Percentiles rank a stretch among this genome's conserved stretches.
phyloP scores from a whole-genome alignment of 2,113 vertebrate genomes.

The Stegostoma tigrinum region DNA sequence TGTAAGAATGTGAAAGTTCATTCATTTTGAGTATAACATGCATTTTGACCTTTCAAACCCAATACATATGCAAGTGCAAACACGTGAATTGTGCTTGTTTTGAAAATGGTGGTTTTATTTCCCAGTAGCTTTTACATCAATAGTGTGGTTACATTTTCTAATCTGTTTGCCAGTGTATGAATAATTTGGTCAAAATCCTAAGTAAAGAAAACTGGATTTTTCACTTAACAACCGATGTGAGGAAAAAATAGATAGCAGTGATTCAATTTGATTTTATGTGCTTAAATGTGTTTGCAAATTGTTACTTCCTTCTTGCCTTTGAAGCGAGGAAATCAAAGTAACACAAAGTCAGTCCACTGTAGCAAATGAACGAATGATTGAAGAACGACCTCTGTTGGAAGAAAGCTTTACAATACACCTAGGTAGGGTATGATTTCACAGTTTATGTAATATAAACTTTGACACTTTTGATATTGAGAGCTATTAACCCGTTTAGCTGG shows the following conservation, averaged over 20 bases:
- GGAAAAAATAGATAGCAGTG: not conserved
- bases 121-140: too few relatives aligned
- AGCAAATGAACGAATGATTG: constrained; percentile 70
- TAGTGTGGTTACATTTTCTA: not conserved
- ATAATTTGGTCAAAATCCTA: not conserved
- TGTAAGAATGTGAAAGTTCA: not conserved
- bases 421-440: constrained; percentile 54
- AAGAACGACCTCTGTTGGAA: constrained; percentile 86
- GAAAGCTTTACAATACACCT: constrained; percentile 98
- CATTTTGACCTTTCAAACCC: not conserved
- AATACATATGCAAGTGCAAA: not conserved
- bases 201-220: not conserved
- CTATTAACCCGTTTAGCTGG: constrained; percentile 8
- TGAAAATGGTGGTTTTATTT: not conserved
- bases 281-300: not conserved
- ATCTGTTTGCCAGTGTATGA: not conserved
- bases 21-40: not conserved
- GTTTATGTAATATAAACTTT: not conserved
- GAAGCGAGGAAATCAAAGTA: constrained; percentile 91
- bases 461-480: not conserved
- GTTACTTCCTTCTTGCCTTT: constrained; percentile 40
- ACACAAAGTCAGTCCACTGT: constrained; percentile 75
- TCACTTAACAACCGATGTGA: not conserved
- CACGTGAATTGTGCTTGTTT: not conserved
- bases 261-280: not conserved